Evolutionary conservation across 2,888 invertebrate genomes (phyloP).

Genomic region (Sinohyriopsis cumingii): DNA sequence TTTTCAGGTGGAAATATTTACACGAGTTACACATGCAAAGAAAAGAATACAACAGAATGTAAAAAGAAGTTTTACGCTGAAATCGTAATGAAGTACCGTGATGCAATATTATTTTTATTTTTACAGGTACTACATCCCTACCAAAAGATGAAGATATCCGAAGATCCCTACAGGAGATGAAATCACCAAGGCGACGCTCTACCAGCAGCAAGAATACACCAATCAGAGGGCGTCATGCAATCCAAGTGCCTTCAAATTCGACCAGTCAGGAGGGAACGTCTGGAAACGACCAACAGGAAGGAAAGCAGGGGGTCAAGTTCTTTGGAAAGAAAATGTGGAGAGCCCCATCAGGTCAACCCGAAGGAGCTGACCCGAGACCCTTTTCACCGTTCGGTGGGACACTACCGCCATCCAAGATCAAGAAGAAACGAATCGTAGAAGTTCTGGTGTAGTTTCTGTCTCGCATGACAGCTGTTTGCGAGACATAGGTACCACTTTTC

Average conservation of each 20-base stretch:
- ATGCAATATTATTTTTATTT: neutral
- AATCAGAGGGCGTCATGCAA: conserved; percentile 44
- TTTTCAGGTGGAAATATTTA: neutral
- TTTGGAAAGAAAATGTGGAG: conserved; percentile 51
- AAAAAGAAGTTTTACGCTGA: too few species aligned
- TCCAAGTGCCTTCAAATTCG: conserved; percentile 15
- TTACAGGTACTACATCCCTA: conserved; percentile 12
- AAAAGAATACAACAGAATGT: neutral
- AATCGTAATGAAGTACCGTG: too few species aligned
- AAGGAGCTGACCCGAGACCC: conserved; percentile 41
- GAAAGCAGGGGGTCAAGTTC: conserved; percentile 11
- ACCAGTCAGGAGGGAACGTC: conserved; percentile 15
- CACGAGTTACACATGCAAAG: neutral
- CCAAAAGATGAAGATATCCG: conserved; percentile 42
- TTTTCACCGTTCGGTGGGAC: conserved; percentile 55
- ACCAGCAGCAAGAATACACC: conserved; percentile 33
- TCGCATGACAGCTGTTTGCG: too few species aligned
- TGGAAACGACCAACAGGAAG: conserved; percentile 19
- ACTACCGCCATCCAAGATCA: conserved; percentile 45
- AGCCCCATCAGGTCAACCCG: conserved; percentile 41
- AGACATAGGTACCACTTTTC: too few species aligned
- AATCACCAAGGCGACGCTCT: conserved; percentile 30
- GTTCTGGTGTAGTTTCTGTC: too few species aligned
- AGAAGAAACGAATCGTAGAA: conserved; percentile 25
- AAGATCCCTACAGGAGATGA: conserved; percentile 39